These are phyloP conservation scores for Lycocerus yunnanus DNA, from an alignment of 2,888 invertebrate genomes.

Conservation along the genomic window DNA sequence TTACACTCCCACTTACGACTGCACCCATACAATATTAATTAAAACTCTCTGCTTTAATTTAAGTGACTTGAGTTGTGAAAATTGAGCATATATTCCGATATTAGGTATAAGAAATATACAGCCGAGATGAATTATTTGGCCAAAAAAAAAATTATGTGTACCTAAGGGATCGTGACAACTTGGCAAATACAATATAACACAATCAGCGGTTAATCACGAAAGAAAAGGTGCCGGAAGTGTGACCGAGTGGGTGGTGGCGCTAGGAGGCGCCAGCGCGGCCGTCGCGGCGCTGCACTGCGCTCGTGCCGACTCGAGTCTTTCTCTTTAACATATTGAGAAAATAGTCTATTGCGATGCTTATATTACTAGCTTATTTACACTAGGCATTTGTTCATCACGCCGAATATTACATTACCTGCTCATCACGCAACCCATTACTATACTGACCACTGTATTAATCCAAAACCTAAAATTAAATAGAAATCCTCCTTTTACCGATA, in stretches of 20 bases:
- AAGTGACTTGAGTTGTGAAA: not conserved
- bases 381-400: constrained; percentile 15
- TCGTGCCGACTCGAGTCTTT: constrained; percentile 36
- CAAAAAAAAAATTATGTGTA: not conserved
- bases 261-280: constrained; percentile 52
- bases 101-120: not conserved
- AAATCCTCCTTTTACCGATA: not conserved
- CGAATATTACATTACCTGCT: constrained; percentile 23
- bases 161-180: constrained; percentile 24
- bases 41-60: not conserved
- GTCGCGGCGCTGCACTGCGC: constrained; percentile 50
- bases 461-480: not conserved
- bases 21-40: not conserved
- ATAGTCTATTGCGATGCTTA: constrained; percentile 27
- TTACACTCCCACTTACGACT: not conserved
- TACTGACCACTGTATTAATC: not conserved
- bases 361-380: constrained; percentile 27
- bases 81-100: not conserved
- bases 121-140: not conserved
- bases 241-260: constrained; percentile 47
- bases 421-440: constrained; percentile 22
- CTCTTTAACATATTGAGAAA: constrained; percentile 26
- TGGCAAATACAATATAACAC: constrained; percentile 31
- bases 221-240: constrained; percentile 46
- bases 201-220: constrained; percentile 43